Percentiles rank a stretch among this genome's conserved stretches.
Conservation (phyloP, 2,113 vertebrate genomes). For the Campylomormyrus numenius region DNA sequence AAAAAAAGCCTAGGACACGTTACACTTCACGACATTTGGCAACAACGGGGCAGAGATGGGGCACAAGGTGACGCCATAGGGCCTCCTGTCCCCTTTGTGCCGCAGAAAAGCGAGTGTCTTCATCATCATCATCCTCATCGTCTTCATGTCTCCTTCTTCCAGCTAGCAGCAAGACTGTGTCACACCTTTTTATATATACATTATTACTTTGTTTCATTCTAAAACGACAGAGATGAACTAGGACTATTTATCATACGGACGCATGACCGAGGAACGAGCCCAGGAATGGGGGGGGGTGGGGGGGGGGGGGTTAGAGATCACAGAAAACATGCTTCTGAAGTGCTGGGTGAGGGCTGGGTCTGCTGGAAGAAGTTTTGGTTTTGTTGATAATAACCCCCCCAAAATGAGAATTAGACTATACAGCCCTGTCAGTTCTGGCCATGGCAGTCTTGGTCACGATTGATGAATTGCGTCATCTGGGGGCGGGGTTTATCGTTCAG, state of each 20-base stretch:
- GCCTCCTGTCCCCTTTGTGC: conserved; percentile 32
- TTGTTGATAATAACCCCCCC: conserved; percentile 27
- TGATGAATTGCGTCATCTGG: neutral
- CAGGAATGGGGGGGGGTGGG: conserved; percentile 31
- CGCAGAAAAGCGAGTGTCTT: conserved; percentile 38
- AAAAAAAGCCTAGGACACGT: conserved; percentile 34
- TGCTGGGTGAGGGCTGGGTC: conserved; percentile 36
- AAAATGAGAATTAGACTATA: neutral
- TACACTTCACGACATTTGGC: conserved; percentile 49
- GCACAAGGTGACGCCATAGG: conserved; percentile 34
- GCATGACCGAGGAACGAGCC: conserved; percentile 55
- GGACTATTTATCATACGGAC: conserved; percentile 56
- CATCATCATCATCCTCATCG: conserved; percentile 21
- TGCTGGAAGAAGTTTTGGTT: conserved; percentile 45
- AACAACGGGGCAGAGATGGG: conserved; percentile 40
- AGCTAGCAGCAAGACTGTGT: conserved; percentile 47
- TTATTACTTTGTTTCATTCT: conserved; percentile 50
- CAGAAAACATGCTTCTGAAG: conserved; percentile 33
- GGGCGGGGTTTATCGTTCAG: neutral
- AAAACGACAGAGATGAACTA: conserved; percentile 51
- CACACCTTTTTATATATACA: conserved; percentile 27
- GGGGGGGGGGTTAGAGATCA: neutral
- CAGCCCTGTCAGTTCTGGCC: neutral
- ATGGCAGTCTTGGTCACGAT: neutral
- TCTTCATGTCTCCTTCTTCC: neutral